Evolutionary conservation across 2,113 vertebrate species (phyloP).

Genomic region (Actinemys pallida): DNA sequence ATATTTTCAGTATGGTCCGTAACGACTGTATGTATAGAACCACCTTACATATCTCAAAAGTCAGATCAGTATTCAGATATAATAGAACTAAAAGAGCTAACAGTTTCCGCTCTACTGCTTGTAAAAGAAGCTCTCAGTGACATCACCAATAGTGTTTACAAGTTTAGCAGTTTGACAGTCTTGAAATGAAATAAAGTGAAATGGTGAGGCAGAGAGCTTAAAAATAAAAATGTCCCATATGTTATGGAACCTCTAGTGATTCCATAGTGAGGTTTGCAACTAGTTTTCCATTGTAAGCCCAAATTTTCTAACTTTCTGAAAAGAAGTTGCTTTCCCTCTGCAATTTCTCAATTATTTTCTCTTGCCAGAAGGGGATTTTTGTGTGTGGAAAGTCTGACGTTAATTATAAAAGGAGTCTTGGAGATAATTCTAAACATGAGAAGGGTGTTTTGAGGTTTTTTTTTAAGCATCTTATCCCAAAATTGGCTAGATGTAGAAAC

Average conservation of each 20-base stretch:
- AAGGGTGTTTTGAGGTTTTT: not conserved
- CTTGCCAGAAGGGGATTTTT: not conserved
- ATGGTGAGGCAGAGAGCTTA: not conserved
- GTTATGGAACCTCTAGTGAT: not conserved
- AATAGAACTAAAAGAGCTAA: not conserved
- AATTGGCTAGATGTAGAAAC: not conserved
- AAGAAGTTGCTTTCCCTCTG: not conserved
- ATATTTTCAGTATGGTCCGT: not conserved
- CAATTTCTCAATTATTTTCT: slow-evolving; percentile 34
- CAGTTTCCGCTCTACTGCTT: not conserved
- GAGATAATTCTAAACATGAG: not conserved
- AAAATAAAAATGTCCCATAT: slow-evolving; percentile 7
- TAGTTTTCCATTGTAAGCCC: not conserved
- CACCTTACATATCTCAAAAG: not conserved
- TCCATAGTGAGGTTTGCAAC: not conserved
- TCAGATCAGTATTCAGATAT: not conserved
- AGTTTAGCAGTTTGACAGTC: not conserved
- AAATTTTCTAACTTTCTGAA: not conserved
- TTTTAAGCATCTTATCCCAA: not conserved
- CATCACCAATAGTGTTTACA: not conserved
- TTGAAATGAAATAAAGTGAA: not conserved
- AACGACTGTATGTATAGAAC: accelerated
- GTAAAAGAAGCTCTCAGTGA: not conserved
- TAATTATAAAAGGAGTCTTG: slow-evolving; percentile 30
- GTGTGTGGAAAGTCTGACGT: slow-evolving; percentile 6